A percentile compares a stretch with the other conserved stretches of the same genome.
These are phyloP conservation scores for Phylloscopus trochiloides DNA, from an alignment of 2,113 vertebrate genomes.

Conservation along the genomic window DNA sequence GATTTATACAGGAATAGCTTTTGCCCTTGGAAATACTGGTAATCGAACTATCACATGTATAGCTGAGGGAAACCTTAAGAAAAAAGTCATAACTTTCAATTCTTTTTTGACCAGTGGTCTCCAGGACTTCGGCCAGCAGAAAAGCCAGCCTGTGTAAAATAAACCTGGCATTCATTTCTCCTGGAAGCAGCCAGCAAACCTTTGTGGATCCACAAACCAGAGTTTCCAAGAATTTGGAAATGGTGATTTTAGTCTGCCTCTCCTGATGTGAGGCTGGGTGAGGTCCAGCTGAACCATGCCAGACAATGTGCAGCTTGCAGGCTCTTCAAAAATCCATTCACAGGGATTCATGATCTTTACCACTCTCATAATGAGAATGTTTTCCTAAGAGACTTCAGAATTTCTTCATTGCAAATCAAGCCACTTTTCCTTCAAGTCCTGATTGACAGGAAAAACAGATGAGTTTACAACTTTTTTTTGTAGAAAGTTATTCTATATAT, in stretches of 20 bases:
- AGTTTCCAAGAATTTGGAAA: not conserved
- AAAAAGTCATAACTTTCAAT: not conserved
- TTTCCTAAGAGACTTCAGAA: not conserved
- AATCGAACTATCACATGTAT: not conserved
- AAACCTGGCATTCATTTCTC: not conserved
- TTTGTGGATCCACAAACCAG: not conserved
- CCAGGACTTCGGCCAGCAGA: not conserved
- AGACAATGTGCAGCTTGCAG: not conserved
- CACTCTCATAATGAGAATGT: not conserved
- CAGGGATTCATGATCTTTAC: not conserved
- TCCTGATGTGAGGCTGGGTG: not conserved
- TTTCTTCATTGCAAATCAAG: not conserved
- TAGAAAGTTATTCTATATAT: not conserved
- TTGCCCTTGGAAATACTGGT: not conserved
- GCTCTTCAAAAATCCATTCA: not conserved
- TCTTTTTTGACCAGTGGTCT: not conserved
- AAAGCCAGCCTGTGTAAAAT: not conserved
- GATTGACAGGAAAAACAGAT: not conserved
- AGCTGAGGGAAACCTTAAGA: not conserved
- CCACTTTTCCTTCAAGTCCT: not conserved
- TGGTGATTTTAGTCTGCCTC: not conserved
- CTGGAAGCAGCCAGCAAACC: not conserved
- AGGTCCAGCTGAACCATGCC: not conserved
- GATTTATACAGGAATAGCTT: not conserved
- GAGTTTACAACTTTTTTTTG: not conserved